Base-by-base conservation (phyloP, 1,140 invertebrate species). In the Pseudachorutes palmiensis region DNA sequence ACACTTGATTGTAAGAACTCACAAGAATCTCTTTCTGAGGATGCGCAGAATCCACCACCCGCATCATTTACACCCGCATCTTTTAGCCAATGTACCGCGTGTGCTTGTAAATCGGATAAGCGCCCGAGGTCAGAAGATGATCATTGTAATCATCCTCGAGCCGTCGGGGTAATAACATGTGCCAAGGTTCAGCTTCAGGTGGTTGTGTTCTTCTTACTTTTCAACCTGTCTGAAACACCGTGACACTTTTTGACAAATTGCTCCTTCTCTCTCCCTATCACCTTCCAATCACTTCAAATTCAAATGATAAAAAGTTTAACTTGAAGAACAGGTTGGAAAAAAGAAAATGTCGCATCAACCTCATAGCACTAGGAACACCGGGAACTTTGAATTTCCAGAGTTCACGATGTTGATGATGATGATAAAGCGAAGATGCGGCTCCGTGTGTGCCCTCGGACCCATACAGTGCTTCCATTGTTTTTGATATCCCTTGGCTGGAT, bases 171-270 rank as follows among this genome's bases (percentile, higher is more conserved):
- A 45, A 45, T 45, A 19, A 45, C 9, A 45, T 55, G 51, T 5
- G 24, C 14, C 51, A 26, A 5, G 24, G 14, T 24, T 26, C 24
- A 24, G 12, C 24, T 5, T 14, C 12, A 55, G 5, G 51, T 22
- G 51, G 14, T 14, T 14, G 24, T 22, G 14, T 24, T 55, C 9
- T 26, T 55, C 24, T 26, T 55, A 55, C 5, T 12, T 5, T 5
- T 16, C 5, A 24, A 16, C 24, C 51, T 55, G 51, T 55, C 51
- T 3, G 14, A 55, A 22, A 5, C 5, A 16, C 24, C 24, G 9
- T 55, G 51, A 55, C 51, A 55, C 51, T 55, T 55, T 26, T 55
- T 55, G 51, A 55, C 51, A 55, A 55, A 55, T 55, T 55, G 51
- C 51, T 24, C 24, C 24, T 16, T 24, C 51, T 5, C 12, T 19